Conservation (phyloP, 2,888 invertebrate species). For the Xanthorhoe spadicearia region DNA sequence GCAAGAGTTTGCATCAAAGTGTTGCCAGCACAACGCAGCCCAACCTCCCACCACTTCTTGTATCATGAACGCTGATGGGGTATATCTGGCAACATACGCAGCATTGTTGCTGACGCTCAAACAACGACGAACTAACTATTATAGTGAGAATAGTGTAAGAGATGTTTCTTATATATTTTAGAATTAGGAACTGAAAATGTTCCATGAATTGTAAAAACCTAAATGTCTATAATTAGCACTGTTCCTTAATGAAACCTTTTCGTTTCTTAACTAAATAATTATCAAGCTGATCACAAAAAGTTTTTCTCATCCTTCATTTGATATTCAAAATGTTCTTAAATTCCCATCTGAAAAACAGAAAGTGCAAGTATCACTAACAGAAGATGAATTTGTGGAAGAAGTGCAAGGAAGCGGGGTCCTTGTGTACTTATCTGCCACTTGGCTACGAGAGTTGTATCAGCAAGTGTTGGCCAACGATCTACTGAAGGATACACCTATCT, state of each 20-base stretch:
- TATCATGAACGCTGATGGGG: constrained; percentile 97
- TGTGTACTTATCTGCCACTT: constrained; percentile 96
- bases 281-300: neutral
- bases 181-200: neutral
- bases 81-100: constrained; percentile 95
- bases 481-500: constrained; percentile 88
- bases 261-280: no score
- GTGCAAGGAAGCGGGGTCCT: constrained; percentile 96
- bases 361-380: constrained; percentile 86
- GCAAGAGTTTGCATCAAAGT: constrained; percentile 95
- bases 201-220: neutral
- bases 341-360: no score
- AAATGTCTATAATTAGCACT: neutral
- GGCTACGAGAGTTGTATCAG: constrained; percentile 96
- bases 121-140: constrained; percentile 91
- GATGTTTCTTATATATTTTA: neutral
- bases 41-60: constrained; percentile 87
- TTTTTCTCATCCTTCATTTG: no score
- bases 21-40: constrained; percentile 91
- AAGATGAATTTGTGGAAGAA: constrained; percentile 96
- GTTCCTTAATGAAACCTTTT: neutral
- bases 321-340: no score
- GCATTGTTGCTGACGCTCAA: constrained; percentile 92
- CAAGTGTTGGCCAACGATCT: constrained; percentile 91
- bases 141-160: constrained; percentile 83